Percentiles rank a stretch among this genome's conserved stretches.
Conservation (phyloP, 2,888 invertebrate species). For the Drosophila conformis region DNA sequence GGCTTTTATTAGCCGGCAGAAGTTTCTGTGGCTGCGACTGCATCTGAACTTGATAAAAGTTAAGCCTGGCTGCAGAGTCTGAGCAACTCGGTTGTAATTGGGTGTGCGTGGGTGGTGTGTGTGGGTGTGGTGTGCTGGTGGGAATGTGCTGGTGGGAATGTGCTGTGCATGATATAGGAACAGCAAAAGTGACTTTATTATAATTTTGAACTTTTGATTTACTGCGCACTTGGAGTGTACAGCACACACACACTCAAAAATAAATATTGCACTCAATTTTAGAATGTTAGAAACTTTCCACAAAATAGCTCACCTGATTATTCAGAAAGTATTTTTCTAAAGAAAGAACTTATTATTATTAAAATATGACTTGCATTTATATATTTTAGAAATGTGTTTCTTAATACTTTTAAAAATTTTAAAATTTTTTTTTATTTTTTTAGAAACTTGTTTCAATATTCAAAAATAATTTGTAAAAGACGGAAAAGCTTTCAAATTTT, state of each 20-base stretch:
- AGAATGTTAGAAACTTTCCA: background rate
- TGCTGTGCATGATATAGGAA: conserved; percentile 69
- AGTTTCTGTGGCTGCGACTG: conserved; percentile 67
- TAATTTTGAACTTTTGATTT: conserved; percentile 80
- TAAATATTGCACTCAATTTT: background rate
- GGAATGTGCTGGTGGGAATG: background rate
- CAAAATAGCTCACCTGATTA: background rate
- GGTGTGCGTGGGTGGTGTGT: background rate
- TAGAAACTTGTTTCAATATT: background rate
- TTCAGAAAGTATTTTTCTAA: background rate
- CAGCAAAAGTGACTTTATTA: conserved; percentile 78
- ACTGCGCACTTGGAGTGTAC: conserved; percentile 57
- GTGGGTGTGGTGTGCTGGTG: background rate
- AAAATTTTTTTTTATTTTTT: too few species aligned
- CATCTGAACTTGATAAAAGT: conserved; percentile 77
- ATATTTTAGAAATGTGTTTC: too few species aligned
- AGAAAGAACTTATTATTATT: background rate
- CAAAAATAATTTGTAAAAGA: background rate
- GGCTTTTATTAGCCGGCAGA: conserved; percentile 73
- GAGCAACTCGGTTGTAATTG: conserved; percentile 1
- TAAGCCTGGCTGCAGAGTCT: conserved; percentile 39
- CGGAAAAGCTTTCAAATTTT: background rate
- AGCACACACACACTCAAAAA: conserved; percentile 8
- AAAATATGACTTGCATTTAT: background rate
- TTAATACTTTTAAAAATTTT: background rate